Conservation (phyloP, 2,113 vertebrate genomes). For the Meles meles region DNA sequence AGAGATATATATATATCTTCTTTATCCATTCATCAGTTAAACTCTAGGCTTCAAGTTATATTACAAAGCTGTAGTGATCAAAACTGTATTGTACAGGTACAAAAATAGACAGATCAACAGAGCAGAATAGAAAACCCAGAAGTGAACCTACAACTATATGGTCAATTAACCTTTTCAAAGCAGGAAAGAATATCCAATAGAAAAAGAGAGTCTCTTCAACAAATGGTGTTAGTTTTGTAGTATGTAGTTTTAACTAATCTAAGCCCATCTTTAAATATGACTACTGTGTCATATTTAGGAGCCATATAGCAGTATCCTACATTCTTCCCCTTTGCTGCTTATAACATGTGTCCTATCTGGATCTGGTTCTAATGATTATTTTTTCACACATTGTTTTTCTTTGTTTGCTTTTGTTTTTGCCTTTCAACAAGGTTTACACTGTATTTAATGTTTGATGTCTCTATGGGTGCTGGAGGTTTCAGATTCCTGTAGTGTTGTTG, state of each 20-base stretch:
- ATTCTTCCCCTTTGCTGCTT: background rate
- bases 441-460: background rate
- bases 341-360: background rate
- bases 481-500: background rate
- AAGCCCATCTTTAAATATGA: background rate
- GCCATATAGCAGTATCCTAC: background rate
- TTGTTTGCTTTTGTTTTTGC: background rate
- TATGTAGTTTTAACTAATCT: background rate
- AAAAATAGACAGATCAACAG: background rate
- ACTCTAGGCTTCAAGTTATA: background rate
- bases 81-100: background rate
- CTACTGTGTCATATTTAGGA: background rate
- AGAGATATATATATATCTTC: background rate
- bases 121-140: background rate
- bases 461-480: background rate
- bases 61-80: background rate
- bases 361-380: background rate
- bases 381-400: background rate
- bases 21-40: background rate
- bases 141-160: background rate
- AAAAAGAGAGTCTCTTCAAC: background rate
- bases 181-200: background rate
- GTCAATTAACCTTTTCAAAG: background rate
- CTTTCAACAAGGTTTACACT: background rate
- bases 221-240: background rate